Evolutionary conservation across 2,797 vertebrate species (phyloP), one percentile per base, ranked within the genome.

Genomic region (Helostoma temminkii): DNA sequence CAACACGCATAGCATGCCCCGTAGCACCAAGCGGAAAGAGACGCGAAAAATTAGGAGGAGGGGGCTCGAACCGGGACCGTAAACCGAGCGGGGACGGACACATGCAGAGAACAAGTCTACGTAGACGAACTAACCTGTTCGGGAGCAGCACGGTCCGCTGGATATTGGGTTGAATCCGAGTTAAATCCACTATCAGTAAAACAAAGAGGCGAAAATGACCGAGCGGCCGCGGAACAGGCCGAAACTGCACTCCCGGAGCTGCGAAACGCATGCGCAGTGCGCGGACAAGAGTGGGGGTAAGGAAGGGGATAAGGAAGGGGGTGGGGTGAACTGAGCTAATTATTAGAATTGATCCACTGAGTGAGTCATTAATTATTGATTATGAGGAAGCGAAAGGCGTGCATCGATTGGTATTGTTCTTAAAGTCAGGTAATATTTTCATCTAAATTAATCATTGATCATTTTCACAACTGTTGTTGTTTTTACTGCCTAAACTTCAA

Each of bases 191-290:
- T 90, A 92, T 86, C 92, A 77, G 93, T 98, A 97, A 96, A 98
- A 98, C 97, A 98, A 98, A 98, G 97, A 98, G 96, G 94, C 97
- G 97, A 97, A 98, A 96, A 97, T 96, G 93, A 93, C 95, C 97
- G 97, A 97, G 83, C 80, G 68, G 80, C 94, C 90, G 94, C 97
- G 96, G 96, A 91, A 89, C 88, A 94, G 92, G 91, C 95, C 95
- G 96, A 96, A 93, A 90, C 91, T 90, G 59, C 90, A 89, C 92
- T 93, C 93, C 82, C 81, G 83, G 69, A 82, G 80, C 67, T 18
- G 53, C 3, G 25, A 0, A 6, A 93, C 93, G 96, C 97, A 96
- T 97, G 96, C 96, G 96, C 93, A 34, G 1, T 53, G 25, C 3
- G 30, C 0, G 0, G 7, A 14, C 5, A 6, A 15, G 5, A 42